phyloP scores from a whole-genome alignment of 2,797 vertebrate genomes.

The Antennarius maculatus region DNA sequence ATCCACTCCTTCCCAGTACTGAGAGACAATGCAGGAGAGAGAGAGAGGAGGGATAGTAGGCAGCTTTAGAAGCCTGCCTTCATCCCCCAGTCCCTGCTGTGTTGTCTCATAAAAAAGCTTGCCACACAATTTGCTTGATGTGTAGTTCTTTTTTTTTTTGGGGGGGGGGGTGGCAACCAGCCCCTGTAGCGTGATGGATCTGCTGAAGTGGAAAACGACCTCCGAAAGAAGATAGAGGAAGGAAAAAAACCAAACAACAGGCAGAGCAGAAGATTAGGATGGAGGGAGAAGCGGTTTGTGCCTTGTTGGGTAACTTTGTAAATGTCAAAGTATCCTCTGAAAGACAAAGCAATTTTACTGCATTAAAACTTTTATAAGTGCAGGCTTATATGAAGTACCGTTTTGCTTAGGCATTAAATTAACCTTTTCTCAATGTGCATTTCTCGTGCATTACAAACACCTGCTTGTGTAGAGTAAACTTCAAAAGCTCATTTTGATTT shows the following conservation, averaged over 20 bases:
- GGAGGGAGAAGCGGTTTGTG: background rate
- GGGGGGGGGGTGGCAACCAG: conserved; percentile 50
- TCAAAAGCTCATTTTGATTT: background rate
- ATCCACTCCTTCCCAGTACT: conserved; percentile 23
- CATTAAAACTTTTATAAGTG: conserved; percentile 3
- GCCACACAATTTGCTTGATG: conserved; percentile 65
- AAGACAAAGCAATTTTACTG: background rate
- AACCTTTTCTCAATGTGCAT: background rate
- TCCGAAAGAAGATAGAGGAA: conserved; percentile 23
- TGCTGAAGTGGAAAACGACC: conserved; percentile 60
- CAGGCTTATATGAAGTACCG: background rate
- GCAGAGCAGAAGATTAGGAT: conserved; percentile 33
- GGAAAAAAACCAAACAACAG: conserved; percentile 19
- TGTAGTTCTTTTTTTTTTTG: conserved; percentile 38
- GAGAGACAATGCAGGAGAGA: background rate
- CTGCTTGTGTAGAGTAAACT: conserved; percentile 5
- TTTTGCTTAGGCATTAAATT: background rate
- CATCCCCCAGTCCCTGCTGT: conserved; percentile 35
- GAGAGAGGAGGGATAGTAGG: background rate
- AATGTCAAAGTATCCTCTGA: conserved; percentile 18
- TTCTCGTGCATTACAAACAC: background rate
- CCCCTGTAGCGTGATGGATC: conserved; percentile 55
- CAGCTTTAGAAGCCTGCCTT: conserved; percentile 41
- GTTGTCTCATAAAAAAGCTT: conserved; percentile 58
- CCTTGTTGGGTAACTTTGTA: conserved; percentile 1